Percentiles rank a stretch among this genome's conserved stretches.
Evolutionary conservation across 2,888 invertebrate species (phyloP).

Genomic region (Drosophila pegasa): DNA sequence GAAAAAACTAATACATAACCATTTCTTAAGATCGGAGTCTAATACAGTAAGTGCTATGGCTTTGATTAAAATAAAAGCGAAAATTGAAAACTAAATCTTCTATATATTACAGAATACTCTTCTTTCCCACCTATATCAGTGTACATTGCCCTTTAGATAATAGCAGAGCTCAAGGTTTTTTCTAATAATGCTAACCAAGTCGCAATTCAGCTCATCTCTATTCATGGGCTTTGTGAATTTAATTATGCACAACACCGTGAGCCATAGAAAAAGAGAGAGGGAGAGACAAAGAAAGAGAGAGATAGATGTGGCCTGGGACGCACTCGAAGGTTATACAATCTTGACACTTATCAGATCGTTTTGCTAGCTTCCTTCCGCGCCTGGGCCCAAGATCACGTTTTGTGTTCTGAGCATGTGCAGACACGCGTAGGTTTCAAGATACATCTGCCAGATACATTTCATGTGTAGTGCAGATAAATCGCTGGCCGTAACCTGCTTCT

Average conservation of each 20-base stretch:
- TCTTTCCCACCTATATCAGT: not conserved
- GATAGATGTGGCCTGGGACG: conserved; percentile 48
- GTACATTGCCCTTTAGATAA: not conserved
- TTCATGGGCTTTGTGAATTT: conserved; percentile 49
- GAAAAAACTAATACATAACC: too few species aligned
- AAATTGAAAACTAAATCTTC: too few species aligned
- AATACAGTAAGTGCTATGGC: too few species aligned
- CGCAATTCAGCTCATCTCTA: conserved; percentile 47
- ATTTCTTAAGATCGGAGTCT: too few species aligned
- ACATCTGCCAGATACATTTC: conserved; percentile 74
- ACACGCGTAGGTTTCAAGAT: conserved; percentile 75
- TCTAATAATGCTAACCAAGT: not conserved
- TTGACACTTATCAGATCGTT: conserved; percentile 80
- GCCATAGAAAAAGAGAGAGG: not conserved
- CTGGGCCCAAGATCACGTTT: conserved; percentile 44
- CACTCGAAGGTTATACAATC: conserved; percentile 77
- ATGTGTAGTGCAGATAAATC: conserved; percentile 75
- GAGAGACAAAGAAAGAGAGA: not conserved
- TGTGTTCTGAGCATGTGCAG: conserved; percentile 75
- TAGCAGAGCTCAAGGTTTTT: not conserved
- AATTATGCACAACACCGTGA: conserved; percentile 51
- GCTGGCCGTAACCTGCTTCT: conserved; percentile 73
- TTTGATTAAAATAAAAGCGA: too few species aligned
- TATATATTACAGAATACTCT: too few species aligned
- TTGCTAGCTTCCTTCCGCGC: conserved; percentile 73